These are phyloP conservation scores for Leucoraja ocellata DNA, from an alignment of 2,797 vertebrate species.

Conservation along the genomic window DNA sequence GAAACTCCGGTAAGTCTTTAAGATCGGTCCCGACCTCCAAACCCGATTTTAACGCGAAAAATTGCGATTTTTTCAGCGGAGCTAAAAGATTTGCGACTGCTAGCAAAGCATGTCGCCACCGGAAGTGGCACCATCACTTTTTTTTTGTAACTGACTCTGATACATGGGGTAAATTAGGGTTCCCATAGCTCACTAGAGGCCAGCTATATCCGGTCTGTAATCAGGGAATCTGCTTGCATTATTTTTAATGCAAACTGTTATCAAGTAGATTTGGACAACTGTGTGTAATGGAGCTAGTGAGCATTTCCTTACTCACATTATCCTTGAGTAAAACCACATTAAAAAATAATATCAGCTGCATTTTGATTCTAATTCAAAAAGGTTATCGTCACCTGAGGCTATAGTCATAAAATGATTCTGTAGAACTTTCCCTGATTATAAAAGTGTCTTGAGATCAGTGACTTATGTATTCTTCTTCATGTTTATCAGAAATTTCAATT, in stretches of 20 bases:
- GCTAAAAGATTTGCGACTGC: too few species aligned
- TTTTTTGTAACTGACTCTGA: not conserved
- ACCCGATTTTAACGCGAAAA: too few species aligned
- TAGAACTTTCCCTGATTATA: not conserved
- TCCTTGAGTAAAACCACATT: not conserved
- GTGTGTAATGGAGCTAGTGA: not conserved
- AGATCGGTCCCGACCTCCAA: too few species aligned
- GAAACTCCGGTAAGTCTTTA: too few species aligned
- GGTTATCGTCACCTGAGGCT: not conserved
- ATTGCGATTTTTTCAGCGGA: too few species aligned
- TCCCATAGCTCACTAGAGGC: not conserved
- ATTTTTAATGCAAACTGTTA: not conserved
- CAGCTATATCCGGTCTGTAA: not conserved
- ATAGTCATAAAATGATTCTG: not conserved
- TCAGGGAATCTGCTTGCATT: too few species aligned
- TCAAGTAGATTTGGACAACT: not conserved
- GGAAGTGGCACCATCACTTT: too few species aligned
- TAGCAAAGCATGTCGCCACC: too few species aligned
- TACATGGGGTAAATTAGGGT: not conserved
- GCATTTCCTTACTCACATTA: not conserved
- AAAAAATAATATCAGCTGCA: not conserved
- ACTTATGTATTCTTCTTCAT: not conserved
- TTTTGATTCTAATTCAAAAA: not conserved
- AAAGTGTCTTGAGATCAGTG: not conserved
- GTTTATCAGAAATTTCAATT: constrained; percentile 7